Evolutionary conservation across 2,113 vertebrate genomes (phyloP), one percentile per base, ranked within the genome.

Genomic region (Haplochromis vanheusdeni): DNA sequence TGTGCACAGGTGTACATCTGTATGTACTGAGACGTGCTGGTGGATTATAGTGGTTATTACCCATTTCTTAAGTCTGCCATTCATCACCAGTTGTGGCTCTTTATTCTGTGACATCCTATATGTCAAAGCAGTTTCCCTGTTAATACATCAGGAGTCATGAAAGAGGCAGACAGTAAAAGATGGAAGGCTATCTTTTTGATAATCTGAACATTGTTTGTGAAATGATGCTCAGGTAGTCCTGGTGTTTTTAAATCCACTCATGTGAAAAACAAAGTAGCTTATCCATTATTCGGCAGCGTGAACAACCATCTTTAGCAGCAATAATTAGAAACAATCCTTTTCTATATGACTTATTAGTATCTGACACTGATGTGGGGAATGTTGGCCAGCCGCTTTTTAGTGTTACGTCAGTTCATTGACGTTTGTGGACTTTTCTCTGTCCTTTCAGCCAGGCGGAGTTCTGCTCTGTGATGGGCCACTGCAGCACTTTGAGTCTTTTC

Each of bases 1-100:
- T 49, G 45, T 49, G 73, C 73, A n/a, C 73, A 51, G 73, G 33
- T 84, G 56, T 45, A 51, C 65, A 81, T 55, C 35, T 87, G 84
- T 35, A 58, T 33, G 58, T 19, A 23, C 14, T 17, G 77, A 81
- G 85, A 23, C 4, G 10, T 77, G 26, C 70, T 77, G 73, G 3
- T 4, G 17, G 17, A 49, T 51, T 49, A 35, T 17, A 2, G 37
- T 68, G 26, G 70, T 87, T 89, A 84, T 88, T 84, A 85, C 3
- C 5, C 21, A 26, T 70, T 87, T 42, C 52, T 55, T 60, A 19
- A 47, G 51, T 80, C 42, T 5, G 21, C 47, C 81, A 90, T 90
- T 83, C 49, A 89, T 92, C 89, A 77, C 26, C 16, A 49, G 42
- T 7, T 77, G 16, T 77, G 42, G 0, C 70, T 77, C 70, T 77